Evolutionary conservation across 2,888 invertebrate species (phyloP).

Genomic region (Rutpela maculata): DNA sequence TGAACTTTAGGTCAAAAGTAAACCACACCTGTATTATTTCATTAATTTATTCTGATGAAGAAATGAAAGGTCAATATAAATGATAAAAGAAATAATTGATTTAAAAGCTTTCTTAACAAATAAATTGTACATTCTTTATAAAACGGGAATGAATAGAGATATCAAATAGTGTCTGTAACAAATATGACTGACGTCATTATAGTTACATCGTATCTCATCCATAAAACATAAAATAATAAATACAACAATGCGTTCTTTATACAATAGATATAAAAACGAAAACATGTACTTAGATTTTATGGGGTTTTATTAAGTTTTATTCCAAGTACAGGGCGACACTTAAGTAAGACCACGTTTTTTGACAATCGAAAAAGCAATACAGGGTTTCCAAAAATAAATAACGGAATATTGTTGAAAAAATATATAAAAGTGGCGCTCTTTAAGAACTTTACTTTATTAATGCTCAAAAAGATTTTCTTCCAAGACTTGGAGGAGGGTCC

Average conservation of each 20-base stretch:
- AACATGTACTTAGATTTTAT: not conserved
- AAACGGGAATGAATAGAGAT: constrained; percentile 34
- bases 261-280: not conserved
- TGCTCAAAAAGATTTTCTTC: no score
- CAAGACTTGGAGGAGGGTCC: no score
- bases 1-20: constrained; percentile 56
- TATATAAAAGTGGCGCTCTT: no score
- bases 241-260: not conserved
- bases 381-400: no score
- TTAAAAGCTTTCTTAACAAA: constrained; percentile 13
- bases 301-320: constrained; percentile 20
- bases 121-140: constrained; percentile 32
- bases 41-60: constrained; percentile 51
- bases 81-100: constrained; percentile 43
- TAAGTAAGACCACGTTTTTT: no score
- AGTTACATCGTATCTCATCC: constrained; percentile 21
- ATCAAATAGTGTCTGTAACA: constrained; percentile 22
- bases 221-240: constrained; percentile 29
- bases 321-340: not conserved
- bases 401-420: no score
- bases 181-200: constrained; percentile 13
- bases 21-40: constrained; percentile 54
- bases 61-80: constrained; percentile 49
- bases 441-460: no score
- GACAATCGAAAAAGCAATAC: no score